Conservation (phyloP, 2,888 invertebrate genomes). For the Hemithea aestivaria region DNA sequence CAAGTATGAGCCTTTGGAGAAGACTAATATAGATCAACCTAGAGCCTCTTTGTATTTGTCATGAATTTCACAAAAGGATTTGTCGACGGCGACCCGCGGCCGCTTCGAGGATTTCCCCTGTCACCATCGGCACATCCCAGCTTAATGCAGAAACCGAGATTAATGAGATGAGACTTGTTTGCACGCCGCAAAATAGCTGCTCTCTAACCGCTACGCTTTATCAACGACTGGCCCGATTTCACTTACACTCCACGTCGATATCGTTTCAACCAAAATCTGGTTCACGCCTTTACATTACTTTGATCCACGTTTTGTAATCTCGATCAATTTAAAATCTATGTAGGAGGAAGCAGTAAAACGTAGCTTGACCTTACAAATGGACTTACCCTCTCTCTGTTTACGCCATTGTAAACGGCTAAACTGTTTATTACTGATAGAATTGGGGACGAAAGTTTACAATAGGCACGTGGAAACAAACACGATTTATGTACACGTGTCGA, state of each 20-base stretch:
- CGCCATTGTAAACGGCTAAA: constrained; percentile 50
- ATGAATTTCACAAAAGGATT: constrained; percentile 66
- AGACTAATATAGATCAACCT: constrained; percentile 28
- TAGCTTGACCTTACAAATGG: constrained; percentile 20
- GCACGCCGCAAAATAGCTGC: constrained; percentile 29
- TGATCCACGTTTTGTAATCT: constrained; percentile 11
- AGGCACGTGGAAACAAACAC: constrained; percentile 57
- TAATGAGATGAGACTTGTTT: constrained; percentile 63
- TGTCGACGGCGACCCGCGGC: constrained; percentile 49
- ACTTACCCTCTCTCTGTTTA: constrained; percentile 42
- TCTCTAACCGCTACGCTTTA: constrained; percentile 36
- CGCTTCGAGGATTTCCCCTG: constrained; percentile 60
- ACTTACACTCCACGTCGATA: constrained; percentile 20
- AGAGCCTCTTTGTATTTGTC: constrained; percentile 56
- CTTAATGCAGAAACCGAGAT: constrained; percentile 72
- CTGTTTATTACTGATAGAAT: constrained; percentile 56
- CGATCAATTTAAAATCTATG: constrained; percentile 14
- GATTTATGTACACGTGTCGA: constrained; percentile 47
- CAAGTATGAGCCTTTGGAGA: constrained; percentile 15
- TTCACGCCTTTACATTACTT: constrained; percentile 23
- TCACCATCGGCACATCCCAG: constrained; percentile 70
- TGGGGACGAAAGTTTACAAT: constrained; percentile 61
- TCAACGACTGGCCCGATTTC: constrained; percentile 35
- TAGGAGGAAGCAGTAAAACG: constrained; percentile 26
- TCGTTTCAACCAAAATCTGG: constrained; percentile 12